Evolutionary conservation across 2,888 invertebrate species (phyloP), one percentile per base, ranked within the genome.

Genomic region (Megalurothrips usitatus): DNA sequence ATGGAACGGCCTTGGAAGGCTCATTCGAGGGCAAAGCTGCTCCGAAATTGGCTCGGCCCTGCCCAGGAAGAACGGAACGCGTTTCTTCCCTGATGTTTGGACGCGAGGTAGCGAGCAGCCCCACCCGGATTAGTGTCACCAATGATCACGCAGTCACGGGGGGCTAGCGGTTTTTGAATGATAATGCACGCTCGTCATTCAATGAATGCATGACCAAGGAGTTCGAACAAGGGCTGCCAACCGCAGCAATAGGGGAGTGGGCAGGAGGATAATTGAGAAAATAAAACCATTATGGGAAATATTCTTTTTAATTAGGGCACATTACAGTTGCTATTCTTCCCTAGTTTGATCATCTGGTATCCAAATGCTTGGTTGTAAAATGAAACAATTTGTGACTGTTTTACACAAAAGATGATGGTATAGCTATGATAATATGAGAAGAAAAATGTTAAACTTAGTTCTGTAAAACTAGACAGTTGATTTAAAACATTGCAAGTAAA

Each of bases 1-100:
- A 75, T 75, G 68, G 68, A 75, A 75, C 26, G 68, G 68, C 68
- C 68, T 75, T 75, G 68, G 4, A 75, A 75, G 68, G 8, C 68
- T 26, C 17, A 58, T 58, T 58, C 58, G 58, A 58, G 58, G 19
- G 58, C 58, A 19, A 43, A 58, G 58, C 58, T 6, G 58, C 58
- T 58, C 58, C 58, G 58, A 58, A 58, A 17, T 19, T 19, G 19
- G 26, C 68, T 12, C 26, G 68, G 23, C 68, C 23, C 68, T 19
- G 58, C 58, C 58, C 19, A 58, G 34, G 34, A 43, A 43, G 34
- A 43, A 43, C 34, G 6, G 34, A 43, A 43, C 34, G 6, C 34
- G 2, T 43, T 43, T 43, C 34, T 43, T 43, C 34, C 34, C 34
- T 43, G 34, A 6, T 6, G 34, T 6, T 43, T 43, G 34, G 34